Conservation (phyloP, 2,113 vertebrate genomes). For the Percina caprodes region DNA sequence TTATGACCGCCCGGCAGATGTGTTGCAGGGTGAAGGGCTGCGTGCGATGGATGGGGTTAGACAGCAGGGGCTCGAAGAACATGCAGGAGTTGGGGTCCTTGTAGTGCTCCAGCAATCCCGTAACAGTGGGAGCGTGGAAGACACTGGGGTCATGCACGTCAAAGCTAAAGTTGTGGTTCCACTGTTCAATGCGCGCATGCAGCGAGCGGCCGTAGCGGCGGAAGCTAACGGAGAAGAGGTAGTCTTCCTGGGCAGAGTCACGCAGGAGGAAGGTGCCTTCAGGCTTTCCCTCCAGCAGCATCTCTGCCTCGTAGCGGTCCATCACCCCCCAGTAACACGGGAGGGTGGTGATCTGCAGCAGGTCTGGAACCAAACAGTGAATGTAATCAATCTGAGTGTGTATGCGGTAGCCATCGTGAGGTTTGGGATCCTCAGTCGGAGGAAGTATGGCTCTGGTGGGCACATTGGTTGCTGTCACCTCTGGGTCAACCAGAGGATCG, state of each 20-base stretch:
- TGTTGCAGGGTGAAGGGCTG: conserved; percentile 87
- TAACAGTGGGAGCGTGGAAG: conserved; percentile 87
- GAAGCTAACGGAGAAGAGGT: conserved; percentile 90
- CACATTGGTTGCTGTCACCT: conserved; percentile 28
- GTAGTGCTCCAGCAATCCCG: conserved; percentile 87
- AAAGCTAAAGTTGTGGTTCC: conserved; percentile 91
- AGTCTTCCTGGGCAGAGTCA: conserved; percentile 90
- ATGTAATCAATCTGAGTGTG: conserved; percentile 89
- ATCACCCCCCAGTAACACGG: conserved; percentile 90
- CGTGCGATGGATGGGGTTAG: conserved; percentile 84
- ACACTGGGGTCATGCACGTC: conserved; percentile 89
- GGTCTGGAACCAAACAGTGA: conserved; percentile 88
- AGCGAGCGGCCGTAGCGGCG: conserved; percentile 88
- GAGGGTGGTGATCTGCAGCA: conserved; percentile 85
- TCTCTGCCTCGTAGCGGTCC: conserved; percentile 89
- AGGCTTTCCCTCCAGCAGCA: conserved; percentile 84
- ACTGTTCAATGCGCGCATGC: conserved; percentile 89
- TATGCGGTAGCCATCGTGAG: conserved; percentile 78
- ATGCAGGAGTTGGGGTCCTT: conserved; percentile 90
- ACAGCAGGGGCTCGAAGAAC: conserved; percentile 90
- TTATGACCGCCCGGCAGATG: conserved; percentile 85
- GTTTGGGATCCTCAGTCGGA: conserved; percentile 58
- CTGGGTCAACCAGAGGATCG: conserved; percentile 48
- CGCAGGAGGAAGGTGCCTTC: conserved; percentile 89
- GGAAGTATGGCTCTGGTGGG: conserved; percentile 44